Evolutionary conservation across 2,797 vertebrate species (phyloP).

Genomic region (Malurus leucopterus): DNA sequence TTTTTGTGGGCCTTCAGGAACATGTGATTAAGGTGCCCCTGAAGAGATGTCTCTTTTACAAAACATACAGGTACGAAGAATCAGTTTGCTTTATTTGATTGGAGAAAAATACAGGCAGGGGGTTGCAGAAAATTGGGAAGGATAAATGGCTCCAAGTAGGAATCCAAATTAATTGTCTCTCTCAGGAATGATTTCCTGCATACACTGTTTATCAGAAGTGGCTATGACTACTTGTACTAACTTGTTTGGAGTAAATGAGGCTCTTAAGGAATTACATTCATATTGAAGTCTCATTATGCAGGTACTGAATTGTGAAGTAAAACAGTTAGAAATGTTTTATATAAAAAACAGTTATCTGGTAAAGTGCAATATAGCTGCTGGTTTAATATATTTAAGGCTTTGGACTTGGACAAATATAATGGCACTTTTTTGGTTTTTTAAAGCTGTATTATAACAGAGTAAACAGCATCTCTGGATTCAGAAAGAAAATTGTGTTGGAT

Average conservation of each 20-base stretch:
- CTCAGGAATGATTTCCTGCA: not conserved
- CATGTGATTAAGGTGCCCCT: conserved; percentile 93
- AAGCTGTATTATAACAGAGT: not conserved
- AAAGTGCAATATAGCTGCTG: not conserved
- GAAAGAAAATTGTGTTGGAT: not conserved
- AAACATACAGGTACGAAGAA: conserved; percentile 82
- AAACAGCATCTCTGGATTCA: not conserved
- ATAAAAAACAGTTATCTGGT: not conserved
- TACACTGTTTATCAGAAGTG: not conserved
- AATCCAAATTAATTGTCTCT: not conserved
- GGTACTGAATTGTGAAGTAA: not conserved
- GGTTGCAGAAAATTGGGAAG: not conserved
- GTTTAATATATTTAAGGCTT: not conserved
- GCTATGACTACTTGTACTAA: not conserved
- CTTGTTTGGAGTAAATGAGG: not conserved
- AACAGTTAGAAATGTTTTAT: not conserved
- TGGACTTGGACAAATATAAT: not conserved
- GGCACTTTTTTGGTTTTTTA: fast-evolving
- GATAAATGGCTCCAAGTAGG: not conserved
- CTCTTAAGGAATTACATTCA: not conserved
- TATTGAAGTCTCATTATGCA: not conserved
- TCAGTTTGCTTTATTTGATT: not conserved
- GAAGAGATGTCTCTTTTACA: conserved; percentile 91
- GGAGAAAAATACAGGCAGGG: not conserved
- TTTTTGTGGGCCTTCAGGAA: conserved; percentile 89